Percentiles rank a stretch among this genome's conserved stretches.
phyloP scores from a whole-genome alignment of 2,797 vertebrate species.

The Siniperca undulata region DNA sequence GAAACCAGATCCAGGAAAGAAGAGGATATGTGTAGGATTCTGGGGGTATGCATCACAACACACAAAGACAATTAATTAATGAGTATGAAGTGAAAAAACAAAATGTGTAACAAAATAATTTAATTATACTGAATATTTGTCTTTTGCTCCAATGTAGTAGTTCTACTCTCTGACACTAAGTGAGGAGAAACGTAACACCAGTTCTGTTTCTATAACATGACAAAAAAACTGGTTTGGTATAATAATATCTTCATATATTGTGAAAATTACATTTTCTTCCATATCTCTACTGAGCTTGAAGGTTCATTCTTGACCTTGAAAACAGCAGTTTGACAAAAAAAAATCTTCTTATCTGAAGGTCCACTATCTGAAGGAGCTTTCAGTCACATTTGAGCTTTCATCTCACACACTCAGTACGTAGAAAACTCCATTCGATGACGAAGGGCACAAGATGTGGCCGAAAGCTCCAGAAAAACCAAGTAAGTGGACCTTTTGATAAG shows the following conservation, averaged over 20 bases:
- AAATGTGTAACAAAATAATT: no score
- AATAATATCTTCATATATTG: neutral
- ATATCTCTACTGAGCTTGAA: neutral
- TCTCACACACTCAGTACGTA: neutral
- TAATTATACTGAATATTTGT: no score
- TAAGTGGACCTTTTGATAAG: neutral
- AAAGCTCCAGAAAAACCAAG: neutral
- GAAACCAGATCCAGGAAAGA: neutral
- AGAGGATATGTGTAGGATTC: no score
- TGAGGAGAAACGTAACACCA: no score
- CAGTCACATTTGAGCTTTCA: neutral
- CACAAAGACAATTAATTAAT: no score
- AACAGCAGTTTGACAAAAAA: neutral
- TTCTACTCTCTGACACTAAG: neutral
- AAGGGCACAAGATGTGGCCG: neutral
- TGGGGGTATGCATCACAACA: no score
- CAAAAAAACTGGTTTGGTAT: neutral
- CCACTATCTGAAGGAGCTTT: neutral
- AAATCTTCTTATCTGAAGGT: no score
- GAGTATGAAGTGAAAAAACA: no score
- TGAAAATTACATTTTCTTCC: neutral
- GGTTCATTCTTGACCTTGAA: neutral
- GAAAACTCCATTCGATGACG: neutral
- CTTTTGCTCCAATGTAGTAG: no score
- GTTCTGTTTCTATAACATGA: neutral